Evolutionary conservation across 37 sponge, comb jelly and placozoan species (phyloP), one percentile per base, ranked within the genome.

Genomic region (Cliona cf. orientalis): DNA sequence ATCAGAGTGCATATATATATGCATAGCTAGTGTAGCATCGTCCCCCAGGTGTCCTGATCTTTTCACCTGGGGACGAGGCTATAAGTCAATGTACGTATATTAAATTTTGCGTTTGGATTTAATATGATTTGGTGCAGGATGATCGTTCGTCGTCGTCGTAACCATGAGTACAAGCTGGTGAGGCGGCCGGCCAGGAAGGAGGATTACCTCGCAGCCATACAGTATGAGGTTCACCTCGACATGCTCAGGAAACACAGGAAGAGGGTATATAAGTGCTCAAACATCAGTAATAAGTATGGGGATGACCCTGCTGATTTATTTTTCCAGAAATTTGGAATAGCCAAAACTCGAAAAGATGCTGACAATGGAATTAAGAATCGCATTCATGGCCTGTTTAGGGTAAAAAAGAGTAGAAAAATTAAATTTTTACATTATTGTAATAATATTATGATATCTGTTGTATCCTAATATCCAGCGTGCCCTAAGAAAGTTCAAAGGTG

Each of bases 191-290:
- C 87, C 0, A 58, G 43, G 32, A 89, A 86, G 49, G 81, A 89
- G 38, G 96, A 92, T 66, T 95, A 77, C 41, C 70, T 95, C 33
- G 29, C 49, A 66, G 91, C 91, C 11, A 89, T 95, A 35, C 79
- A 92, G 90, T 92, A 92, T 74, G 96, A 95, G 63, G 32, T 92
- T n/a, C 88, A 89, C 33, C 56, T 95, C 19, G 96, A 95, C 25
- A 32, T 78, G 45, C 65, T 87, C 66, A 43, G 94, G 29, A 89
- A 81, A 28, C 78, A 72, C 33, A 57, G 96, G n/a, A 95, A 83
- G 69, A 81, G 86, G 90, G 93, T 95, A 71, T 28, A 7, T 21
- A 6, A 42, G 31, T 66, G 37, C 4, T 31, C 66, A 14, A 5
- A 9, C 5, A 9, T 25, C 28, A 29, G 60, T 59, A 29, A 49